These are phyloP conservation scores for Epistrophe grossulariae DNA, from an alignment of 2,888 invertebrate genomes.

Conservation along the genomic window DNA sequence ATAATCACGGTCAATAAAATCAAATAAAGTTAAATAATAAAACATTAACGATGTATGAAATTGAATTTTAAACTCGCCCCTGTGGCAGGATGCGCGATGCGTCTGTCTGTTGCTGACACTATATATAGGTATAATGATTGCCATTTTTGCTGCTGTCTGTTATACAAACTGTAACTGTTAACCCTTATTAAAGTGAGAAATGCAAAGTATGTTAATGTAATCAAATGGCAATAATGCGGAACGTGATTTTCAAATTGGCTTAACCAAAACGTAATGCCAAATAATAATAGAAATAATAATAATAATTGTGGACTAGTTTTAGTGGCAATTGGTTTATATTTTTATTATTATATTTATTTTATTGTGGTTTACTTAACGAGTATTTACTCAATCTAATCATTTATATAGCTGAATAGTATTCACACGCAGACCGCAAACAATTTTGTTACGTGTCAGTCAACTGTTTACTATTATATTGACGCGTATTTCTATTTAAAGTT, in stretches of 20 bases:
- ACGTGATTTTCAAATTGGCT: conserved; percentile 68
- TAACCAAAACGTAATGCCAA: conserved; percentile 47
- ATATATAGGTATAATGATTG: not conserved
- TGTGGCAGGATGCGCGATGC: conserved; percentile 41
- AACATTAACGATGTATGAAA: conserved; percentile 75
- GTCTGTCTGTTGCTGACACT: not conserved
- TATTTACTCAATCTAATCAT: conserved; percentile 59
- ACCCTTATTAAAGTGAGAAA: conserved; percentile 40
- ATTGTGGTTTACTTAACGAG: conserved; percentile 51
- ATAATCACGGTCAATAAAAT: conserved; percentile 54
- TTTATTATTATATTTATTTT: conserved; percentile 9
- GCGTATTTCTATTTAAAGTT: conserved; percentile 6
- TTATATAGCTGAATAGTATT: conserved; percentile 30
- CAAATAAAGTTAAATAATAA: conserved; percentile 70
- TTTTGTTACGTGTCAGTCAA: conserved; percentile 47
- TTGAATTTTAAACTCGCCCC: conserved; percentile 68
- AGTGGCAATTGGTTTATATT: conserved; percentile 12
- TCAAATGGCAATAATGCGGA: conserved; percentile 62
- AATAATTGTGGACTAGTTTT: conserved; percentile 55
- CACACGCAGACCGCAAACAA: conserved; percentile 53
- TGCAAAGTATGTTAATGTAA: conserved; percentile 67
- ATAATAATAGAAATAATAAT: conserved; percentile 29
- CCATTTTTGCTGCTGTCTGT: not conserved
- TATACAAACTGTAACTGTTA: not conserved
- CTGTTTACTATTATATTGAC: not conserved